Conservation (phyloP, 35 echinoderm and acorn worm genomes). For the Anneissia japonica region DNA sequence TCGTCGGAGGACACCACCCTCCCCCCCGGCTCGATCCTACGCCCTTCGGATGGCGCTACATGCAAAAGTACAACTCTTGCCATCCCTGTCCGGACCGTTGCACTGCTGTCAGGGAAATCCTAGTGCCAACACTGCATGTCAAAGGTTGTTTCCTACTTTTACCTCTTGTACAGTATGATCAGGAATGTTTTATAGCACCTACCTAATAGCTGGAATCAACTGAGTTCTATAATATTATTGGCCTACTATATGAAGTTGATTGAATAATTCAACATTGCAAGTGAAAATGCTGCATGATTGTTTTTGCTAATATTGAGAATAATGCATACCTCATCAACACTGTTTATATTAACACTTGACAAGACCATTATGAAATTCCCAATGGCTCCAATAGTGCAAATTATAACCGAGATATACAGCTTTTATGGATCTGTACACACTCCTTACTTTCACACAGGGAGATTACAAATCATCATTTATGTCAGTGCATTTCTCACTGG, state of each 20-base stretch:
- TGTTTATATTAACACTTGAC: constrained; percentile 2
- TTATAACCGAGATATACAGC: neutral
- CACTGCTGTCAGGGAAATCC: too few species aligned
- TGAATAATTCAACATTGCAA: neutral
- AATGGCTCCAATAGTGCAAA: neutral
- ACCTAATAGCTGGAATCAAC: too few species aligned
- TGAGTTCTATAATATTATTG: too few species aligned
- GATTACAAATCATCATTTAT: neutral
- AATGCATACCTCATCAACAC: neutral
- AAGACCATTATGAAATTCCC: neutral
- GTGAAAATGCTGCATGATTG: neutral
- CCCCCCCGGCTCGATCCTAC: too few species aligned
- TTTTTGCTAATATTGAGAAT: neutral
- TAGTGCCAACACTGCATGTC: too few species aligned
- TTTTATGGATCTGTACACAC: neutral
- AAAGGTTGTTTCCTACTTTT: too few species aligned
- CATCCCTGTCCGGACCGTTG: too few species aligned
- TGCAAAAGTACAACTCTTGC: too few species aligned
- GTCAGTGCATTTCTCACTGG: neutral
- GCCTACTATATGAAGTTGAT: neutral
- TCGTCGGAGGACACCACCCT: too few species aligned
- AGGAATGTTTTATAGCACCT: too few species aligned
- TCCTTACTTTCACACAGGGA: neutral
- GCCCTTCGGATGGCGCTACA: too few species aligned
- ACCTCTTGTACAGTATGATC: too few species aligned